Evolutionary conservation across 1,140 invertebrate species (phyloP).

Genomic region (Anastrepha ludens): DNA sequence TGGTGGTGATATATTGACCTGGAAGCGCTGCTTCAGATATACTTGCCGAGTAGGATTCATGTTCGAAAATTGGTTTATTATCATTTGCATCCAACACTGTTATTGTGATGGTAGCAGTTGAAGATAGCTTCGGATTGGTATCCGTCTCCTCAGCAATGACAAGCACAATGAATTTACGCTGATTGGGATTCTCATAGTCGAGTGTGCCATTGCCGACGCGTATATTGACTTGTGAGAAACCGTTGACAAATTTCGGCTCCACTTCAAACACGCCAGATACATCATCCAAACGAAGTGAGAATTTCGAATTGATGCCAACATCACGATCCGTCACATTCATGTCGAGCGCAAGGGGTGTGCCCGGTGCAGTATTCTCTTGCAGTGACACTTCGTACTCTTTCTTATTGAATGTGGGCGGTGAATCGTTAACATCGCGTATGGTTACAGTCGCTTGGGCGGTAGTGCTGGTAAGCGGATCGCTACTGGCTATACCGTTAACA

Average conservation of each 20-base stretch:
- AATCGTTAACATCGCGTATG: constrained; percentile 95
- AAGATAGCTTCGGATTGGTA: constrained; percentile 84
- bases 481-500: constrained; percentile 81
- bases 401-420: constrained; percentile 88
- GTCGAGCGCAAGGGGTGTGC: constrained; percentile 87
- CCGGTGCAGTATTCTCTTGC: constrained; percentile 87
- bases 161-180: constrained; percentile 91
- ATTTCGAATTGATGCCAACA: constrained; percentile 87
- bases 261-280: constrained; percentile 88
- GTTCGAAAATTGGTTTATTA: constrained; percentile 87
- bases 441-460: constrained; percentile 86
- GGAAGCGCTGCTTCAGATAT: constrained; percentile 84
- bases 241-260: constrained; percentile 85
- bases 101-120: constrained; percentile 90
- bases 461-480: constrained; percentile 81
- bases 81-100: constrained; percentile 92
- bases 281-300: constrained; percentile 85
- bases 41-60: constrained; percentile 82
- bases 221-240: constrained; percentile 87
- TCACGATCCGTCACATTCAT: constrained; percentile 92
- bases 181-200: constrained; percentile 94
- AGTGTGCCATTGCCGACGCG: constrained; percentile 86
- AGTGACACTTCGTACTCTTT: constrained; percentile 88
- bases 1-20: constrained; percentile 83
- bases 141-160: constrained; percentile 89